phyloP scores from a whole-genome alignment of 2,113 vertebrate genomes.

The Lepisosteus oculatus region DNA sequence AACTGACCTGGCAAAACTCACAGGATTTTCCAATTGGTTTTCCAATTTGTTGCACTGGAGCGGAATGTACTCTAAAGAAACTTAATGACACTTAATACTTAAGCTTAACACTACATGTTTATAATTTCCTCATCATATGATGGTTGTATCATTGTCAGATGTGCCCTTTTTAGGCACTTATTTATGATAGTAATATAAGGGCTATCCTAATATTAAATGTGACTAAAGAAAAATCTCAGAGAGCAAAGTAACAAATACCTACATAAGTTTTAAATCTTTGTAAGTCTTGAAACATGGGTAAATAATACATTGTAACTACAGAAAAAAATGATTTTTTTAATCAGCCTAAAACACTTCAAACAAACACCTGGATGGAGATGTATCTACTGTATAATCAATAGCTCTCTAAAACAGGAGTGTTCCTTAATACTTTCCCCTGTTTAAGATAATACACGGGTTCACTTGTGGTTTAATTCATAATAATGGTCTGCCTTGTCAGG shows the following conservation, averaged over 20 bases:
- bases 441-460: conserved; percentile 40
- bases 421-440: conserved; percentile 27
- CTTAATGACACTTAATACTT: conserved; percentile 17
- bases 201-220: too few relatives aligned
- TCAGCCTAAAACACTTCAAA: too few relatives aligned
- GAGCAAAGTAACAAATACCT: too few relatives aligned
- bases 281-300: too few relatives aligned
- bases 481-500: conserved; percentile 47
- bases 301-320: too few relatives aligned
- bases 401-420: conserved; percentile 30
- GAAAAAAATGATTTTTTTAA: too few relatives aligned
- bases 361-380: conserved; percentile 20
- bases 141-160: conserved; percentile 43
- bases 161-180: background rate
- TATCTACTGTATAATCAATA: conserved; percentile 44
- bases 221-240: too few relatives aligned
- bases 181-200: too few relatives aligned
- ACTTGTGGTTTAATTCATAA: conserved; percentile 45
- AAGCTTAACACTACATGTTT: conserved; percentile 59
- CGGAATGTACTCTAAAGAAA: conserved; percentile 56
- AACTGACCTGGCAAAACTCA: conserved; percentile 51
- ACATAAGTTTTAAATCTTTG: too few relatives aligned
- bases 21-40: conserved; percentile 54
- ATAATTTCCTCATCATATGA: conserved; percentile 41
- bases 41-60: conserved; percentile 53